These are phyloP conservation scores for Sylvilagus floridanus DNA, from an alignment of 2,797 vertebrate species.

Conservation along the genomic window DNA sequence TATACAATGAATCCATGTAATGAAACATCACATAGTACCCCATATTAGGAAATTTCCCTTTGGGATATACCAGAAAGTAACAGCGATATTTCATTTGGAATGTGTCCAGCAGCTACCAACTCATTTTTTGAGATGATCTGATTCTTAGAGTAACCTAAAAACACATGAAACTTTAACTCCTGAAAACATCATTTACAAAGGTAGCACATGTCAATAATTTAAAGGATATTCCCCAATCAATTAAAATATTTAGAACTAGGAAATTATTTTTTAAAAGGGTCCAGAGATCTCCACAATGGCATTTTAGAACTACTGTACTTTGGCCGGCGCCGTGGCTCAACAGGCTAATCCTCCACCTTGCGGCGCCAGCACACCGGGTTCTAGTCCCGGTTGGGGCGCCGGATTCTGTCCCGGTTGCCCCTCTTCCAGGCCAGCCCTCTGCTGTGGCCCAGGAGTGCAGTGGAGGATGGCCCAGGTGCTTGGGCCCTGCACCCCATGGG, in stretches of 20 bases:
- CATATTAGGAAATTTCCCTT: not conserved
- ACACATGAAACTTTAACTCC: not conserved
- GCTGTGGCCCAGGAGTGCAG: too few species aligned
- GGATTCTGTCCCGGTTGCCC: too few species aligned
- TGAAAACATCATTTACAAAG: conserved; percentile 22
- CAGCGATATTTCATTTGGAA: not conserved
- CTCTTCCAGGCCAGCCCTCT: too few species aligned
- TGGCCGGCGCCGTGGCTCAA: too few species aligned
- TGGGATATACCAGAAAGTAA: not conserved
- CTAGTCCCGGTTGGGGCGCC: too few species aligned
- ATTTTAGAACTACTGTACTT: conserved; percentile 9
- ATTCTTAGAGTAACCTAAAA: conserved; percentile 32
- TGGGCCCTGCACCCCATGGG: too few species aligned
- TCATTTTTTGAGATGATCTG: conserved; percentile 11
- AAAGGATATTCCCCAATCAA: not conserved
- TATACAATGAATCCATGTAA: too few species aligned
- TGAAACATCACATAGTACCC: not conserved
- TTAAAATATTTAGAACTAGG: conserved; percentile 8
- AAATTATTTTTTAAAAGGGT: not conserved
- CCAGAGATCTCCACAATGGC: not conserved
- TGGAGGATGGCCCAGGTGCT: too few species aligned
- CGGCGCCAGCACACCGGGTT: too few species aligned
- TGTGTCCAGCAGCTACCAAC: not conserved
- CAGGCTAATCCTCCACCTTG: too few species aligned
- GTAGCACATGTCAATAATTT: not conserved